phyloP scores from a whole-genome alignment of 2,113 vertebrate genomes.

The Mirza zaza region DNA sequence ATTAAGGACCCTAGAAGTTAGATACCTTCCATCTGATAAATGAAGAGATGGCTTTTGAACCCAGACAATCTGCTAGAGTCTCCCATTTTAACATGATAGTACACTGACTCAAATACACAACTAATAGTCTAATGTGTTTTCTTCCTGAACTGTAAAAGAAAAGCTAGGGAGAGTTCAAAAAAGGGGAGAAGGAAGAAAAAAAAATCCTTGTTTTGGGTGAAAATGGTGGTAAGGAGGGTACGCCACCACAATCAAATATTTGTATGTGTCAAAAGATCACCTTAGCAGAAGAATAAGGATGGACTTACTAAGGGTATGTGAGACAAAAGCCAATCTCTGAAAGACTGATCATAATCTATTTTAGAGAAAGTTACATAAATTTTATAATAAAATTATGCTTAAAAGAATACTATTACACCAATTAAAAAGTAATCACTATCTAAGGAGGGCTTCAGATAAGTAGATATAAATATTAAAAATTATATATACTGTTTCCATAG shows the following conservation, averaged over 20 bases:
- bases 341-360: neutral
- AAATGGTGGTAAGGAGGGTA: neutral
- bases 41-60: neutral
- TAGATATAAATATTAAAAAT: neutral
- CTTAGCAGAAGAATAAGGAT: neutral
- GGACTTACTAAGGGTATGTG: neutral
- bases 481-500: neutral
- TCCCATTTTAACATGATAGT: neutral
- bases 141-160: neutral
- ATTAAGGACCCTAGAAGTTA: neutral
- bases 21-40: neutral
- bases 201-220: neutral
- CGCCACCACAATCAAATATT: neutral
- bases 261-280: neutral
- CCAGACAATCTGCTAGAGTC: neutral
- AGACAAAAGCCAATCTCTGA: conserved; percentile 22
- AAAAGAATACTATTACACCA: neutral
- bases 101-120: neutral
- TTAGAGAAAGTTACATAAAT: neutral
- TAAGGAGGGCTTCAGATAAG: neutral
- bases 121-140: neutral
- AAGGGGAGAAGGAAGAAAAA: neutral
- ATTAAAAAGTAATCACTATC: conserved; percentile 1
- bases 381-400: conserved; percentile 29
- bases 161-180: neutral